Conservation (phyloP, 1,140 invertebrate genomes). For the Temnothorax nylanderi region DNA sequence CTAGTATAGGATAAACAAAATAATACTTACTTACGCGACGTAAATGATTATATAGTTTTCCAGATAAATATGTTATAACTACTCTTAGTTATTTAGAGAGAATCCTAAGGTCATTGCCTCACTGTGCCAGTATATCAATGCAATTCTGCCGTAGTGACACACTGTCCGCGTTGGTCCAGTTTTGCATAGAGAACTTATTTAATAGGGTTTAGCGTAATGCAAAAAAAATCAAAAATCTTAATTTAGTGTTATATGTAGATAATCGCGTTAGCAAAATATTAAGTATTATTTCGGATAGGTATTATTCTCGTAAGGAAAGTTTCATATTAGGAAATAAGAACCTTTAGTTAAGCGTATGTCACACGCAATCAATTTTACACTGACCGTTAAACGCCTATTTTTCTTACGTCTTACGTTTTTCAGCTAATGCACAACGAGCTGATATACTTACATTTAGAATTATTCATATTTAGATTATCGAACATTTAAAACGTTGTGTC, state of each 20-base stretch:
- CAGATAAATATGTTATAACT: conserved; percentile 60
- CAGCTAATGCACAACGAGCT: background rate
- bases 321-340: background rate
- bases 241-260: background rate
- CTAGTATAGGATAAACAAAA: too few species aligned
- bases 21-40: background rate
- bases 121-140: conserved; percentile 80
- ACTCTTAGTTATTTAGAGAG: conserved; percentile 69
- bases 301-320: background rate
- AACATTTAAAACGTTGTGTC: background rate
- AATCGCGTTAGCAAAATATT: background rate
- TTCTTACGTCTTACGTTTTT: background rate
- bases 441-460: background rate
- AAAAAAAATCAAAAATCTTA: conserved; percentile 8
- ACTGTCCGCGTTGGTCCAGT: conserved; percentile 81
- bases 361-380: background rate
- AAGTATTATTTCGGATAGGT: conserved; percentile 29
- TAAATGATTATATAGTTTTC: conserved; percentile 49
- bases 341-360: background rate
- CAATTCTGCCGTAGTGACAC: conserved; percentile 82
- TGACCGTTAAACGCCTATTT: background rate
- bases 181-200: conserved; percentile 75
- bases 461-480: background rate
- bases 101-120: conserved; percentile 82
- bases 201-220: conserved; percentile 8